Conservation (phyloP, 2,113 vertebrate genomes). For the Phylloscopus trochiloides region DNA sequence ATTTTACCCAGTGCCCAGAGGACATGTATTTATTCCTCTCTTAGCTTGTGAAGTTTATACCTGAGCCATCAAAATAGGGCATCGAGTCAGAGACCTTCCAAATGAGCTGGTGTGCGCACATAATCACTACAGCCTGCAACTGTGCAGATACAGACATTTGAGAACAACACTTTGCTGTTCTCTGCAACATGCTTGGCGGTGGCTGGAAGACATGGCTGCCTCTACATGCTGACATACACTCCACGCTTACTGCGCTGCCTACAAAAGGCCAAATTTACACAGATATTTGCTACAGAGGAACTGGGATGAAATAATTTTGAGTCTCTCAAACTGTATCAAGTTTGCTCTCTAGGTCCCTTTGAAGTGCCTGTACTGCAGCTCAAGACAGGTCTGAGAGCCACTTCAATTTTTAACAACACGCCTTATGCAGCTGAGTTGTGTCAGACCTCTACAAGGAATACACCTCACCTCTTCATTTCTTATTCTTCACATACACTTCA, state of each 20-base stretch:
- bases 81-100: not conserved
- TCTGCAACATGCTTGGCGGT: not conserved
- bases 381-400: not conserved
- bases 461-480: not conserved
- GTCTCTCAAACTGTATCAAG: not conserved
- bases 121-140: not conserved
- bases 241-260: accelerated
- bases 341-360: not conserved
- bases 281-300: not conserved
- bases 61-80: not conserved
- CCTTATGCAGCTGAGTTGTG: not conserved
- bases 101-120: not conserved
- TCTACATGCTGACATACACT: not conserved
- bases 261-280: not conserved
- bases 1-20: not conserved
- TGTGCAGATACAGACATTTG: not conserved
- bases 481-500: not conserved
- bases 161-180: not conserved
- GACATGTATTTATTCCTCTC: not conserved
- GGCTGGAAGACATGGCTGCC: not conserved
- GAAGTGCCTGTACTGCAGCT: not conserved
- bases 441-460: not conserved
- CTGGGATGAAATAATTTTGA: not conserved
- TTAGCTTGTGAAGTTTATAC: not conserved
- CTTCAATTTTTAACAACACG: not conserved